Percentiles rank a stretch among this genome's conserved stretches.
Conservation (phyloP, 1,140 invertebrate genomes). For the Drosophila pruinosa region DNA sequence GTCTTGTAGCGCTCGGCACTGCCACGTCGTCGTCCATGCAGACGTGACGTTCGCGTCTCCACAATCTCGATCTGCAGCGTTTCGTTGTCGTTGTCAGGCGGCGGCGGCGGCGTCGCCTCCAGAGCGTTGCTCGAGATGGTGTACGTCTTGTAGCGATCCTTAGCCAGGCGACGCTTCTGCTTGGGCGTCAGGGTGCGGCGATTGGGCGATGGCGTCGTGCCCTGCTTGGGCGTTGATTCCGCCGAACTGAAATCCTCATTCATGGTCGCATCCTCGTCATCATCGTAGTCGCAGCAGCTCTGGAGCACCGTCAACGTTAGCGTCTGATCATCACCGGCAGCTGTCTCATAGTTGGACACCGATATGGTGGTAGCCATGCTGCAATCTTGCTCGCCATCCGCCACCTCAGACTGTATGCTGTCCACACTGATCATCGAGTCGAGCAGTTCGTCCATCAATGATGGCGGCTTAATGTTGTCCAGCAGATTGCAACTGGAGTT, state of each 20-base stretch:
- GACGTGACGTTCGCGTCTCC: slow-evolving; percentile 44
- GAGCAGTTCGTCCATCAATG: slow-evolving; percentile 89
- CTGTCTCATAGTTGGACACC: slow-evolving; percentile 78
- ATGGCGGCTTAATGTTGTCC: slow-evolving; percentile 92
- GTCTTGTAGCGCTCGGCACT: slow-evolving; percentile 76
- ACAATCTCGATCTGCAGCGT: slow-evolving; percentile 72
- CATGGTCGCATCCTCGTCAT: slow-evolving; percentile 82
- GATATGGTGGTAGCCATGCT: slow-evolving; percentile 77
- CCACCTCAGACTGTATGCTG: slow-evolving; percentile 91
- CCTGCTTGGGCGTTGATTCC: slow-evolving; percentile 88
- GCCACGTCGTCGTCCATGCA: slow-evolving; percentile 51
- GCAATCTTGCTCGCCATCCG: slow-evolving; percentile 83
- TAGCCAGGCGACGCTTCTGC: slow-evolving; percentile 88
- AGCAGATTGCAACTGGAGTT: slow-evolving; percentile 85
- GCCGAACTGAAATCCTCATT: slow-evolving; percentile 85
- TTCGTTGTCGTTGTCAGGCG: no score
- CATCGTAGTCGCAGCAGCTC: slow-evolving; percentile 77
- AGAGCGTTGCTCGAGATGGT: slow-evolving; percentile 85
- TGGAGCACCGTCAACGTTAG: slow-evolving; percentile 77
- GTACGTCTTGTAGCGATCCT: slow-evolving; percentile 91
- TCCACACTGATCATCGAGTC: slow-evolving; percentile 93
- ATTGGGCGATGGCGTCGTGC: slow-evolving; percentile 55
- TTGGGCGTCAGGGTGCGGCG: slow-evolving; percentile 87
- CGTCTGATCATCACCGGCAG: slow-evolving; percentile 84
- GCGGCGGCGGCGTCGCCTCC: slow-evolving; percentile 70